Base-by-base conservation (phyloP, 2,113 vertebrate genomes). In the Eudyptes chrysolophus region DNA sequence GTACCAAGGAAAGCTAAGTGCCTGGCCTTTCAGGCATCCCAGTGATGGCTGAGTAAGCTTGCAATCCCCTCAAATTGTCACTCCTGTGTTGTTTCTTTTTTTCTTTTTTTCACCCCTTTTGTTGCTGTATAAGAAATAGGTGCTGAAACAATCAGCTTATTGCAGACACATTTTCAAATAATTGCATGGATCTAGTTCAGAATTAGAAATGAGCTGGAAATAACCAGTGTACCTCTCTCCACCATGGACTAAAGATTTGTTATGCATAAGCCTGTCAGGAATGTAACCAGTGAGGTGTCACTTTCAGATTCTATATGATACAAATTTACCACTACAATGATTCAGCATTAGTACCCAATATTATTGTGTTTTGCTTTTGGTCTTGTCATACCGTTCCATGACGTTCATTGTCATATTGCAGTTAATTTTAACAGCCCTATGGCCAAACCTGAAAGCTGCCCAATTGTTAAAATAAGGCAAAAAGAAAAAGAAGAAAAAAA, bases 21-120 rank as follows among this genome's bases (percentile, higher is more conserved):
- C 81, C 94, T 97, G 97, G 96, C 97, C 89, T 98, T 97, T 92
- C 94, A 96, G 95, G 90, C 96, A 88, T 76, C 55, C 71, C 26
- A 25, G 48, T 55, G 82, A 89, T 65, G 68, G 19, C 60, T 87
- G 87, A 96, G 80, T 74, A 93, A 98, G 78, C 66, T 96, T 95
- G 66, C 55, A 80, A 6, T 94, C 89, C 70, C 60, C 57, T 94
- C 69, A 85, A 84, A 93, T 66, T 90, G 34, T 80, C 58, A 58
- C 12, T 74, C 86, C 58, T 69, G 1, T 66, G 27, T 36, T 69
- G 21, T 70, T 88, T 57, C n/a, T 22, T 65, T 77, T 65, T 87
- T 76, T 46, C 14, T 26, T 69, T 44, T 49, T 74, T 48, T 25
- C 14, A 8, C 3, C 11, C 5, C 6, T 38, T 49, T 61, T 69